phyloP scores from a whole-genome alignment of 2,888 invertebrate species.

The Nomada goodeniana region DNA sequence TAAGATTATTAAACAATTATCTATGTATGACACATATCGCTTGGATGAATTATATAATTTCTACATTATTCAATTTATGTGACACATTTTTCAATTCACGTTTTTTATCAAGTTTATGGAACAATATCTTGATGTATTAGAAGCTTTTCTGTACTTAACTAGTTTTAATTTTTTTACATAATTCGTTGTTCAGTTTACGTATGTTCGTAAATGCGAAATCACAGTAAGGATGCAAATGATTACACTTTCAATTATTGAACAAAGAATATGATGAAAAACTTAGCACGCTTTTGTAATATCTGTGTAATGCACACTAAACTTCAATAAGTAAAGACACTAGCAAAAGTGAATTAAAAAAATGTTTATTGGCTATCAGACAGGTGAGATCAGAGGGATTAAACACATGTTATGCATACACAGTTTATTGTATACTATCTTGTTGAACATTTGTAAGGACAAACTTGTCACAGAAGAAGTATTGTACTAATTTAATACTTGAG shows the following conservation, averaged over 20 bases:
- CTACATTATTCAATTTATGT: constrained; percentile 16
- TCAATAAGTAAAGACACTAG: constrained; percentile 46
- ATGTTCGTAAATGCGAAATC: background rate
- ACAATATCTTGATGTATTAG: constrained; percentile 1
- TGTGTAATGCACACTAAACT: constrained; percentile 66
- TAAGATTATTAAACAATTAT: constrained; percentile 27
- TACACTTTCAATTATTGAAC: constrained; percentile 26
- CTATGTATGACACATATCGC: constrained; percentile 30
- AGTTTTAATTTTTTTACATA: constrained; percentile 16
- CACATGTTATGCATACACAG: constrained; percentile 78
- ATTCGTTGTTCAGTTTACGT: constrained; percentile 18
- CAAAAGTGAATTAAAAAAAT: constrained; percentile 27
- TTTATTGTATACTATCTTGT: constrained; percentile 81
- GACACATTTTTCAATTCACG: constrained; percentile 26
- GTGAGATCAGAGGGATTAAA: constrained; percentile 66
- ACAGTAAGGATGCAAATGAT: constrained; percentile 23
- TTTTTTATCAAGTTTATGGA: constrained; percentile 26
- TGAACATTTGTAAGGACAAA: constrained; percentile 79
- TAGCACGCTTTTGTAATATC: constrained; percentile 62
- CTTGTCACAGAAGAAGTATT: constrained; percentile 62
- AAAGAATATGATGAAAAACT: constrained; percentile 21
- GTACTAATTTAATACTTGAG: constrained; percentile 20
- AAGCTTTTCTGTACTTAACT: constrained; percentile 39
- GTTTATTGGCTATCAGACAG: constrained; percentile 54
- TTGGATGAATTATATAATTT: constrained; percentile 38